These are phyloP conservation scores for Candoia aspera DNA, from an alignment of 2,113 vertebrate genomes.

Conservation along the genomic window DNA sequence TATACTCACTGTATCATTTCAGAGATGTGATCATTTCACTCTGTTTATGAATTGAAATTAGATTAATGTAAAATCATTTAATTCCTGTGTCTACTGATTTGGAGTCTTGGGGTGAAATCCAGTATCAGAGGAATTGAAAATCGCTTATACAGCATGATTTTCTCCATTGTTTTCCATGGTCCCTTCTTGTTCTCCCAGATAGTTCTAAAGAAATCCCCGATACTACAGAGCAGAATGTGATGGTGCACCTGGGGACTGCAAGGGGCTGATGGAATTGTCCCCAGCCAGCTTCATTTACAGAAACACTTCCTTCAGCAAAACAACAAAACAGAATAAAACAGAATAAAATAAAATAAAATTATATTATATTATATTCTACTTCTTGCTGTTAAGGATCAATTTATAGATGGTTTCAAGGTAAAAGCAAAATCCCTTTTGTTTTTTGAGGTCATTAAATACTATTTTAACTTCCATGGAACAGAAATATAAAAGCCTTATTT, in stretches of 20 bases:
- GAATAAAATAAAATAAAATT: too few species aligned
- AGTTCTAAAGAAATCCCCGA: not conserved
- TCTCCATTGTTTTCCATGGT: not conserved
- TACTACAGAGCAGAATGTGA: not conserved
- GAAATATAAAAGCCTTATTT: constrained; percentile 53
- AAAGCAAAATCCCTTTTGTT: constrained; percentile 34
- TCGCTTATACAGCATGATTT: not conserved
- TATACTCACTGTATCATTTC: not conserved
- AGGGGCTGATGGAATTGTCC: not conserved
- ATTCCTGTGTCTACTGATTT: constrained; percentile 48
- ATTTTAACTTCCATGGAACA: constrained; percentile 27
- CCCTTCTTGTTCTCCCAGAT: not conserved
- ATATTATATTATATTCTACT: too few species aligned
- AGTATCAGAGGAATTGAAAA: not conserved
- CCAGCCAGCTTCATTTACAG: not conserved
- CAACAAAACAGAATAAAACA: not conserved
- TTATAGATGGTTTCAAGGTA: constrained; percentile 28
- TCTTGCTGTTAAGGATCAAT: constrained; percentile 16
- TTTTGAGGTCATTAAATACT: not conserved
- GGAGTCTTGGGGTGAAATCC: not conserved
- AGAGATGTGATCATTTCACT: constrained; percentile 31
- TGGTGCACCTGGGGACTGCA: not conserved
- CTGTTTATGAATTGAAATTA: constrained; percentile 31
- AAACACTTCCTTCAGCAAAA: not conserved
- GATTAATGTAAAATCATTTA: constrained; percentile 41